Conservation (phyloP, 92 coral and sea anemone species). For the Epizoanthus ramosus region DNA sequence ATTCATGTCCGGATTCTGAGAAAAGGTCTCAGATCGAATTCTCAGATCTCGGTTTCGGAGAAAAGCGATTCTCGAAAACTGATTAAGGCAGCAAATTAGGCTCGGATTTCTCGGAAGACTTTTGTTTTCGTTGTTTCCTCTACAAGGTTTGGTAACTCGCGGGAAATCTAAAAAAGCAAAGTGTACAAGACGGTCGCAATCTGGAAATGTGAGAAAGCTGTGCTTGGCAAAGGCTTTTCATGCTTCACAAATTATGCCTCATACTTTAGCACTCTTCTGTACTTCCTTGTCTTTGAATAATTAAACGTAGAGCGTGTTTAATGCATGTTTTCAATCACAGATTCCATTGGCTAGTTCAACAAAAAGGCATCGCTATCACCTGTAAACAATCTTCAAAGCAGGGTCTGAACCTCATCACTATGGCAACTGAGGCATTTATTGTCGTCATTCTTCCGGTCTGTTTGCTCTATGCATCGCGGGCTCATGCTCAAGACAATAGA, state of each 20-base stretch:
- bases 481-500: neutral
- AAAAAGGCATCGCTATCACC: neutral
- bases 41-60: conserved; percentile 44
- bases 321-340: conserved; percentile 38
- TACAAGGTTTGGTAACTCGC: conserved; percentile 12
- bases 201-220: conserved; percentile 21
- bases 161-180: conserved; percentile 31
- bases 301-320: conserved; percentile 8
- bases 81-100: conserved; percentile 17
- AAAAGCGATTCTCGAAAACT: conserved; percentile 36
- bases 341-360: conserved; percentile 14
- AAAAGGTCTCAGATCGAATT: neutral
- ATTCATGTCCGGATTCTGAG: conserved; percentile 40
- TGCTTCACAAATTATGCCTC: neutral
- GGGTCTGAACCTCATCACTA: neutral
- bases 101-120: conserved; percentile 26
- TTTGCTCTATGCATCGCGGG: conserved; percentile 7
- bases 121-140: neutral
- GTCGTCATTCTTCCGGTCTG: neutral
- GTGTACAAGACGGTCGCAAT: conserved; percentile 3
- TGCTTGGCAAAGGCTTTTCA: conserved; percentile 10
- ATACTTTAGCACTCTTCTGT: neutral
- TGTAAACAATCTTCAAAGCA: neutral
- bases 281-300: conserved; percentile 35
- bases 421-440: conserved; percentile 13